These are phyloP conservation scores for Ophion slaviceki DNA, from an alignment of 2,888 invertebrate species.

Conservation along the genomic window DNA sequence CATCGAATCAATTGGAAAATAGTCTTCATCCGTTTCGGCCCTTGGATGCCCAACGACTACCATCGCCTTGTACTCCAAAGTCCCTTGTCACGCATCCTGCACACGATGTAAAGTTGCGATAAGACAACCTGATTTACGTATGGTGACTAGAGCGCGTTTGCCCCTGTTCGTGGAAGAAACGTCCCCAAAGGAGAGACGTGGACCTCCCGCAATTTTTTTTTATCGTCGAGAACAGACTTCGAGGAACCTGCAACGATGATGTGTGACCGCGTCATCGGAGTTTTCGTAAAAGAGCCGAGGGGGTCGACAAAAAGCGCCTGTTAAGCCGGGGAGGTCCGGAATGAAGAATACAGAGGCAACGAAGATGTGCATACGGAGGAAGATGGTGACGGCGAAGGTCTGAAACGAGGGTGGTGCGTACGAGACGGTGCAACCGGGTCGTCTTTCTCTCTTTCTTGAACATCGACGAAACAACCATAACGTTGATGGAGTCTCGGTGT, in stretches of 20 bases:
- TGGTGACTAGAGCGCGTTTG: neutral
- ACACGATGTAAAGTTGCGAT: constrained; percentile 16
- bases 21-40: no score
- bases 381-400: constrained; percentile 32
- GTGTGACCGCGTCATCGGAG: constrained; percentile 26
- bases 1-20: no score
- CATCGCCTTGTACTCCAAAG: no score
- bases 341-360: constrained; percentile 46
- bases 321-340: constrained; percentile 41
- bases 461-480: constrained; percentile 47
- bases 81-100: no score
- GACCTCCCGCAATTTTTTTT: constrained; percentile 48
- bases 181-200: constrained; percentile 3
- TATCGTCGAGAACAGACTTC: constrained; percentile 20
- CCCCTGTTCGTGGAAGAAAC: constrained; percentile 19
- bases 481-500: constrained; percentile 70
- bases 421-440: constrained; percentile 31
- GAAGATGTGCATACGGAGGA: constrained; percentile 20
- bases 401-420: constrained; percentile 41
- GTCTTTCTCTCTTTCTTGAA: constrained; percentile 31
- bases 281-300: constrained; percentile 26
- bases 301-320: constrained; percentile 47
- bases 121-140: neutral
- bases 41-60: no score
- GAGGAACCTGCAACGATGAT: constrained; percentile 49